Percentiles rank a stretch among this genome's conserved stretches.
phyloP scores from a whole-genome alignment of 2,797 vertebrate genomes.

The Diceros bicornis region DNA sequence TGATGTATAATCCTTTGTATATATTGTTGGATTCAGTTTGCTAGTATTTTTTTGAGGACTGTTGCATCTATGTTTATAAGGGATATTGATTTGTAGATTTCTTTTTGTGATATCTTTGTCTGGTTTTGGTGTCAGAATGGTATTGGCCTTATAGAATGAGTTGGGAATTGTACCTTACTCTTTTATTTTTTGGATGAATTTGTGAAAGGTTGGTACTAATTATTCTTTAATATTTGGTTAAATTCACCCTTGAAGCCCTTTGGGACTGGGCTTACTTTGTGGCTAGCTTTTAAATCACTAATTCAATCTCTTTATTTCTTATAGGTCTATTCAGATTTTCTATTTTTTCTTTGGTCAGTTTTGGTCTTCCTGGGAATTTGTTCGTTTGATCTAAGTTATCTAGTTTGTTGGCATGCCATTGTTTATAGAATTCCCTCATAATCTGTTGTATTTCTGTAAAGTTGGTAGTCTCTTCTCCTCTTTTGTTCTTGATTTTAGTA shows the following conservation, averaged over 20 bases:
- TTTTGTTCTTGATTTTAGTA: constrained; percentile 42
- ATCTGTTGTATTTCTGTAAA: background rate
- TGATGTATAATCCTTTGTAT: background rate
- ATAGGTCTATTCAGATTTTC: background rate
- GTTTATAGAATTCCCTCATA: background rate
- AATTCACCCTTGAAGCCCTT: background rate
- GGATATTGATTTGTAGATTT: background rate
- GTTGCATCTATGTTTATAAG: background rate
- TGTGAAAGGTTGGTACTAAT: background rate
- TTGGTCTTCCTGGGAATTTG: background rate
- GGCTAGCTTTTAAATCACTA: background rate
- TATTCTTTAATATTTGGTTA: background rate
- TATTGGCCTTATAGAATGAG: background rate
- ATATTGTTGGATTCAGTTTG: background rate
- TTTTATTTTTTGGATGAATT: background rate
- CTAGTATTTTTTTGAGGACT: background rate
- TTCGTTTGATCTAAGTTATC: background rate
- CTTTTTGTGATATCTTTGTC: background rate
- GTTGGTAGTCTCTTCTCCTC: background rate
- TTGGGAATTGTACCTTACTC: background rate
- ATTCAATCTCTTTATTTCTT: background rate
- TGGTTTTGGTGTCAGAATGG: background rate
- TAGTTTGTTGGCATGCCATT: background rate
- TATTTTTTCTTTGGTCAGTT: background rate
- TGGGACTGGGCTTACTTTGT: background rate